Evolutionary conservation across 2,113 vertebrate species (phyloP).

Genomic region (Tiliqua scincoides): DNA sequence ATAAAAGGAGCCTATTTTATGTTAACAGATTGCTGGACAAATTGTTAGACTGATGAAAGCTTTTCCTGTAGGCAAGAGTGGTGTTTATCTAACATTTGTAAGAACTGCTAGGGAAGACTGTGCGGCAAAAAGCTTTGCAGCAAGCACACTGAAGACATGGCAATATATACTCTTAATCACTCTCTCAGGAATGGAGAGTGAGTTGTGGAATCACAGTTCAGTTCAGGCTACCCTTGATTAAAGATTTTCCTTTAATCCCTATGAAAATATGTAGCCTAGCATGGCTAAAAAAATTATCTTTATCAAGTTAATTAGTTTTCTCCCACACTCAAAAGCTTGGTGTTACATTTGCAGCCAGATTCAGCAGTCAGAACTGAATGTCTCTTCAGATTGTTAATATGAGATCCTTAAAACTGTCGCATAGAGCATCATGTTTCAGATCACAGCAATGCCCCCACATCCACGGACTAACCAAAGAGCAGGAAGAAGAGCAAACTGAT

Average conservation of each 20-base stretch:
- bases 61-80: slow-evolving; percentile 46
- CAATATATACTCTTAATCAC: background rate
- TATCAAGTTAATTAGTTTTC: background rate
- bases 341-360: background rate
- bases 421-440: background rate
- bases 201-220: slow-evolving; percentile 13
- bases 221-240: slow-evolving; percentile 5
- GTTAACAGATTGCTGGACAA: slow-evolving; percentile 51
- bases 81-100: slow-evolving; percentile 33
- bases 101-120: slow-evolving; percentile 29
- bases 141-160: background rate
- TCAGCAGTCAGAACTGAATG: background rate
- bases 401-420: background rate
- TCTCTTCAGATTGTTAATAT: background rate
- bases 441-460: background rate
- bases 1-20: slow-evolving; percentile 44
- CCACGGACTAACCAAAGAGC: background rate
- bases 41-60: slow-evolving; percentile 28
- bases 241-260: slow-evolving; percentile 5
- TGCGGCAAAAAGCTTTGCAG: slow-evolving; percentile 22
- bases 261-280: background rate
- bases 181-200: background rate
- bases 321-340: background rate
- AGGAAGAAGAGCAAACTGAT: background rate
- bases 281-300: background rate